phyloP scores from a whole-genome alignment of 2,888 invertebrate species.

The Aphidoletes aphidimyza region DNA sequence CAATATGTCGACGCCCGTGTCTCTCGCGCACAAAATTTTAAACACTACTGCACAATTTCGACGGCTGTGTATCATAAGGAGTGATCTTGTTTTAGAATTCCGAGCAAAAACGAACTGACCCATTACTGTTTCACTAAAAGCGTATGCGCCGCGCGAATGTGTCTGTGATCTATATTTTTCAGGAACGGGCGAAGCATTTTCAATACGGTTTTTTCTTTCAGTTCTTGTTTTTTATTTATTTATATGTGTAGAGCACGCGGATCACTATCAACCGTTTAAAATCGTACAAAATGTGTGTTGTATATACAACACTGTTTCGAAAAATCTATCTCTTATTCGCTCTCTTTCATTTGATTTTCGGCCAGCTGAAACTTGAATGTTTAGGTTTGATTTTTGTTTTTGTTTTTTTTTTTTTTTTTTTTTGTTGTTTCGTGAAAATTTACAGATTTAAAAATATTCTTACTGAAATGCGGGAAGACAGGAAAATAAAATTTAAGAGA shows the following conservation, averaged over 20 bases:
- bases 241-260: constrained; percentile 6
- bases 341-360: no score
- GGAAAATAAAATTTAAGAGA: no score
- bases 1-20: constrained; percentile 56
- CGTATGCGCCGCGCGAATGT: not conserved
- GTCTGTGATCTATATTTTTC: constrained; percentile 42
- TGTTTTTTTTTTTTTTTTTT: no score
- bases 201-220: no score
- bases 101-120: constrained; percentile 50
- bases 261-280: not conserved
- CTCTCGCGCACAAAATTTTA: constrained; percentile 40
- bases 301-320: no score
- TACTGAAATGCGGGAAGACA: not conserved
- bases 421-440: no score
- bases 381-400: no score
- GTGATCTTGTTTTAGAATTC: constrained; percentile 53
- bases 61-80: not conserved
- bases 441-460: constrained; percentile 12
- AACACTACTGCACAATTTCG: constrained; percentile 33
- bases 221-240: not conserved
- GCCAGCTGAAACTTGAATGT: no score
- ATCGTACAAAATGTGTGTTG: no score
- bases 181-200: not conserved
- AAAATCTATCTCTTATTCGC: no score
- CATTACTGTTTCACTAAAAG: not conserved